Base-by-base conservation (phyloP, 2,888 invertebrate genomes). In the Scaptomyza parva region DNA sequence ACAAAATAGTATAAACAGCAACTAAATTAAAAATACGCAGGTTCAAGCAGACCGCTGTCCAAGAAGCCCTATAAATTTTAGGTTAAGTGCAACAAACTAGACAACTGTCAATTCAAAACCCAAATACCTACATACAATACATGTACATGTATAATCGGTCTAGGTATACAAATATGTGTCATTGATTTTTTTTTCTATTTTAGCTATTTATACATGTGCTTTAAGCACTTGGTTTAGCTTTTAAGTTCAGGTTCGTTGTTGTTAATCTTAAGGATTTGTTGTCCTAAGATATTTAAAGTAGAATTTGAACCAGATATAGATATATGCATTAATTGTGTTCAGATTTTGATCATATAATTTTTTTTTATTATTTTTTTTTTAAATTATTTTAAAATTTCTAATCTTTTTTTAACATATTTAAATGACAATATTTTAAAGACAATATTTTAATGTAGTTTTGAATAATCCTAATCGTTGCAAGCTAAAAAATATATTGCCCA, bases 41-140 rank as follows among this genome's bases (percentile, higher is more conserved):
- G 18, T 17, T 20, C 48, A 18, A 17, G 37, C 57, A 12, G 48
- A 43, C 14, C 55, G 43, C 30, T 47, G 20, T 41, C 44, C 51
- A 48, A 12, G 78, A 79, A 79, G 71, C 79, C 79, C 8, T 70
- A 78, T 11, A 78, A 85, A 61, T 71, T 64, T 67, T 78, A 85
- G 83, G 83, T 78, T 81, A 83, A 87, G 83, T 74, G 83, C 87
- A 87, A 74, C 66, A 78, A 55, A 71, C 85, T 52, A 53, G 57
- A 54, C 66, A 51, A 22, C 50, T 39, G 30, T 22, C 48, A 12
- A 48, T 11, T 8, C 26, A 18, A 37, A 20, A 18, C 45, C 39
- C 9, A 47, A 35, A 48, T 18, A 63, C 12, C 18, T 28, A 17
- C 4, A 22, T 7, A 30, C 11, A 22, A 22, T 22, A 5, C 5